Evolutionary conservation across 2,113 vertebrate species (phyloP).

Genomic region (Catagonus wagneri): DNA sequence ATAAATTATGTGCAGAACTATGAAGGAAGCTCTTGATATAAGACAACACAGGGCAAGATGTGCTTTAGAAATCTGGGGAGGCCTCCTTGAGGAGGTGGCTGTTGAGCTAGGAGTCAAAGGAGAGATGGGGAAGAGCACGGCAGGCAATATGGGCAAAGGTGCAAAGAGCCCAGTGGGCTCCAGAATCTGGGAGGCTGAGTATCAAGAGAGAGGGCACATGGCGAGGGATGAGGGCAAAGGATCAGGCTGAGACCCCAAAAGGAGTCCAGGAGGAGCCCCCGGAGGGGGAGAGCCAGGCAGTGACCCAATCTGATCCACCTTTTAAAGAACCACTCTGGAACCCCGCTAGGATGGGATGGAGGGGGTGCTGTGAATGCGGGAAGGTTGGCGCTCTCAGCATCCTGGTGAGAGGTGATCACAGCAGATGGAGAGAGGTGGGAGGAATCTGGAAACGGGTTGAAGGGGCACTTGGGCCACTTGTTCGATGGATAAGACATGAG

Average conservation of each 20-base stretch:
- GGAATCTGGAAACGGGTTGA: neutral
- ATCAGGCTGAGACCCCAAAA: accelerated
- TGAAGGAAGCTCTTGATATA: neutral
- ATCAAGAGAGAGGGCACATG: accelerated
- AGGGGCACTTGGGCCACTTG: neutral
- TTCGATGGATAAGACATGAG: neutral
- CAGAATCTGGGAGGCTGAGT: neutral
- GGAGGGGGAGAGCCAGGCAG: accelerated
- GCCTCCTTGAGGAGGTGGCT: neutral
- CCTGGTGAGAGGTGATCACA: accelerated
- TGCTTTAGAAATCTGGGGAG: neutral
- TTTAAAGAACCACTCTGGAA: neutral
- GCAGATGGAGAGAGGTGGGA: neutral
- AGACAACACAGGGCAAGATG: neutral
- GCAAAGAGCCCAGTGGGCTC: neutral
- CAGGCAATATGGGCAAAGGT: neutral
- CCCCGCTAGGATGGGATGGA: neutral
- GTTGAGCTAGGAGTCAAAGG: neutral
- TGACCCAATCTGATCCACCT: neutral
- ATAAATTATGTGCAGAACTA: neutral
- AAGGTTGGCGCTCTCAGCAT: neutral
- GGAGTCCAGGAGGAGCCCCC: neutral
- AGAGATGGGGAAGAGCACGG: neutral
- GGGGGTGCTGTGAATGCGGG: accelerated
- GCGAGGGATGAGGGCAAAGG: no score